Evolutionary conservation across 2,888 invertebrate genomes (phyloP), one percentile per base, ranked within the genome.

Genomic region (Ophion obscuratus): DNA sequence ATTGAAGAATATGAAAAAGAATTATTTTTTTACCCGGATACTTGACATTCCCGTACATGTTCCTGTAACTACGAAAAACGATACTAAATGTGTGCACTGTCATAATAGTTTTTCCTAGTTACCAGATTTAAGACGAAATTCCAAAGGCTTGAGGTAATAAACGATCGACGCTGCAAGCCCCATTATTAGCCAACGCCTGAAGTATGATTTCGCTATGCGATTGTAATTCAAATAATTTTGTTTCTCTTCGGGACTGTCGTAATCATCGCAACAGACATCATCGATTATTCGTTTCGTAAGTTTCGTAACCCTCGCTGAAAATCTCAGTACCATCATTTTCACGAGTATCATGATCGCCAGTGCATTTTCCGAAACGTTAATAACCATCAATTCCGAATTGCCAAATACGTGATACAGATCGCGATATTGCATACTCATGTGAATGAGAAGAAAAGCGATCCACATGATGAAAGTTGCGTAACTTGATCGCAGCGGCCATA

Each of bases 211-310:
- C 11, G 87, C 83, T 5, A 83, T 75, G 24, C 61, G 59, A 76
- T 82, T 81, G 57, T 88, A 87, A 75, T 24, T 53, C 10, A 87
- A 73, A 75, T 85, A 88, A 68, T 85, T 77, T 62, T 74, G 67
- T 27, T 74, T 76, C 77, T 88, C 87, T 27, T 84, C 70, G 4
- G 27, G 9, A 62, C 73, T 62, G 3, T 71, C 77, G 57, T 74
- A 88, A 66, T 66, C 59, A n/a, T 68, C 53, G 2, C 59, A 61
- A 9, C 80, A 66, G 27, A 85, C 57, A n/a, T 79, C 62, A 11
- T 81, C 68, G 11, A 73, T 47, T 20, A 85, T 62, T 36, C 61
- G 79, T 27, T 36, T 64, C 66, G 84, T 82, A 47, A 84, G 76
- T 5, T 73, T 77, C 31, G 24, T 53, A 2, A 87, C 67, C 27